phyloP scores from a whole-genome alignment of 2,113 vertebrate genomes.

The Corapipo altera region DNA sequence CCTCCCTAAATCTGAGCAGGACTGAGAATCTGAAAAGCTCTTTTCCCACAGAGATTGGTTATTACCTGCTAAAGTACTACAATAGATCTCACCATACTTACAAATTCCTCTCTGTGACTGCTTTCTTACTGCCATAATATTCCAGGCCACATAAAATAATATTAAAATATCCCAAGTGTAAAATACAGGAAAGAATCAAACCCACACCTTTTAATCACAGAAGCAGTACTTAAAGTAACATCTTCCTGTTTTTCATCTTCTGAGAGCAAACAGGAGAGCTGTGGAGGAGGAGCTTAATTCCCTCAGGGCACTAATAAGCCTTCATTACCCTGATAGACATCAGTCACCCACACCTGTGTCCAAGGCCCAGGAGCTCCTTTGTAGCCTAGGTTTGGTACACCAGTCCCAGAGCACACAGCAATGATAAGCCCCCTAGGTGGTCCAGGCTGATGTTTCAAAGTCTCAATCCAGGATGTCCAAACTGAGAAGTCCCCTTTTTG shows the following conservation, averaged over 20 bases:
- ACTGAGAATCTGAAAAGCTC: neutral
- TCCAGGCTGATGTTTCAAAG: neutral
- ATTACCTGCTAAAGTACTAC: neutral
- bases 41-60: neutral
- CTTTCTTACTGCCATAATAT: neutral
- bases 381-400: neutral
- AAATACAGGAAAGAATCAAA: neutral
- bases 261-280: neutral
- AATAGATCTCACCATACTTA: neutral
- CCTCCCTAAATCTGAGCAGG: neutral
- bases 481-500: neutral
- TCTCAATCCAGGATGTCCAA: neutral
- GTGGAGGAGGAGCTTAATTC: neutral
- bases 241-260: neutral
- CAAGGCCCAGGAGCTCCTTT: neutral
- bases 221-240: neutral
- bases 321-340: neutral
- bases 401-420: neutral
- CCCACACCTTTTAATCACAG: neutral
- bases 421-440: fast-evolving
- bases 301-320: neutral
- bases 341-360: neutral
- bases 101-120: neutral
- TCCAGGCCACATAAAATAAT: neutral
- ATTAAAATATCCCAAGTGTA: fast-evolving